Evolutionary conservation across 2,888 invertebrate species (phyloP).

Genomic region (Camptogramma bilineatum): DNA sequence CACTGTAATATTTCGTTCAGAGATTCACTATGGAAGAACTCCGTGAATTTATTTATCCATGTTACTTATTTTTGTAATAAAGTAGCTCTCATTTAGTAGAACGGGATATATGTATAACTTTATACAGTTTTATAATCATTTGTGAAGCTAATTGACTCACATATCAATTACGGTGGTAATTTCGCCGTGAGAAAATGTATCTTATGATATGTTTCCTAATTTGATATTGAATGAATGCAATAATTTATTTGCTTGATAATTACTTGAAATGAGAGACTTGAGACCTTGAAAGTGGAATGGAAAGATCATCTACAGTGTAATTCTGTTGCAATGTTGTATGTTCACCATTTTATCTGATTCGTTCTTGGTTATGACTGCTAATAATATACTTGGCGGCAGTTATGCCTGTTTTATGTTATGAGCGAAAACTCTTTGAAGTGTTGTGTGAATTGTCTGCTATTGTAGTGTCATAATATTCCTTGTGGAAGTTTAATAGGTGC

Average conservation of each 20-base stretch:
- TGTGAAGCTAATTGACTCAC: slow-evolving; percentile 50
- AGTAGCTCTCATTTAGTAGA: slow-evolving; percentile 45
- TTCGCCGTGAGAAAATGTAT: slow-evolving; percentile 53
- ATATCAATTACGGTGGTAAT: slow-evolving; percentile 63
- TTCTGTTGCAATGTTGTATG: slow-evolving; percentile 56
- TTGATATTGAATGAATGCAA: slow-evolving; percentile 59
- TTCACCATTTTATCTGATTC: slow-evolving; percentile 53
- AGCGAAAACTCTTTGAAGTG: slow-evolving; percentile 47
- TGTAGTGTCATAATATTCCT: slow-evolving; percentile 21
- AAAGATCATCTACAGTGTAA: slow-evolving; percentile 42
- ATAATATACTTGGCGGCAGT: slow-evolving; percentile 53
- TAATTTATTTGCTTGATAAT: slow-evolving; percentile 56
- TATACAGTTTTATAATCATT: slow-evolving; percentile 37
- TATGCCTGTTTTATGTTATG: slow-evolving; percentile 53
- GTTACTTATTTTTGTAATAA: slow-evolving; percentile 57
- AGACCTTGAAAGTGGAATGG: slow-evolving; percentile 47
- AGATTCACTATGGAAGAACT: slow-evolving; percentile 52
- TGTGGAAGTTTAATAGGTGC: slow-evolving; percentile 17
- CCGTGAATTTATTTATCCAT: slow-evolving; percentile 53
- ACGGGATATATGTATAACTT: slow-evolving; percentile 22
- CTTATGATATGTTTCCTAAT: slow-evolving; percentile 58
- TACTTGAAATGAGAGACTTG: slow-evolving; percentile 49
- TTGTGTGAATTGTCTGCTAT: slow-evolving; percentile 27
- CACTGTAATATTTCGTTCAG: slow-evolving; percentile 35
- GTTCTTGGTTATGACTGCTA: slow-evolving; percentile 60